Evolutionary conservation across 2,888 invertebrate genomes (phyloP), one percentile per base, ranked within the genome.

Genomic region (Eristalis pertinax): DNA sequence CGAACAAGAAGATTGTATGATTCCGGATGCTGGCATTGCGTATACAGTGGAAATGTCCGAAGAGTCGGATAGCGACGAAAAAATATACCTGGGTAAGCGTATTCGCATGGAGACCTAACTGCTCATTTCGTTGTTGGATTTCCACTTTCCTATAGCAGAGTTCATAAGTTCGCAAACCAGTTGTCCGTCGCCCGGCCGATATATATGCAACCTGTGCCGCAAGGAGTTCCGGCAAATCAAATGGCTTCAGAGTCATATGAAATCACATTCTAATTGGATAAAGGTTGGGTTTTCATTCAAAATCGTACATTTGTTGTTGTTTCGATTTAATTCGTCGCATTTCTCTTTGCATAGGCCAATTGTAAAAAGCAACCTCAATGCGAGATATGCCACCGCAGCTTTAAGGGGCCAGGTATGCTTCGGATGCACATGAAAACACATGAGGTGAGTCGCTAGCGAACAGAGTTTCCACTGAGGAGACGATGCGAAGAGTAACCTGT

Each of bases 401-500:
- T 95, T 89, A 95, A 95, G 93, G 95, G 95, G 8, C 95, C 95
- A 0, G 95, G 95, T 19, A 95, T 95, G 95, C 91, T 95, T 41
- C 94, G 95, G 89, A 95, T 95, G 95, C 95, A 95, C 90, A 95
- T 95, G 95, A 94, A 95, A 11, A 95, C 95, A 0, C 95, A 95
- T 91, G 94, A 94, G 89, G 90, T 90, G 89, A 75, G 29, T 19
- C 50, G 3, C 32, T 10, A 26, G 32, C 32, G 8, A 5, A 1
- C 7, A 5, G 29, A 0, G 13, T 11, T 60, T 60, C 7, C 5
- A 65, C 3, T 8, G 11, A 2, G 0, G 11, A 35, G 4, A 35
- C 35, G 10, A 11, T 38, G 13, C 38, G 0, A 38, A 13, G 38
- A 38, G 11, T 38, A 38, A 22, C 5, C 0, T n/a, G 5, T 43